Evolutionary conservation across 2,113 vertebrate genomes (phyloP).

Genomic region (Alaudala cheleensis): DNA sequence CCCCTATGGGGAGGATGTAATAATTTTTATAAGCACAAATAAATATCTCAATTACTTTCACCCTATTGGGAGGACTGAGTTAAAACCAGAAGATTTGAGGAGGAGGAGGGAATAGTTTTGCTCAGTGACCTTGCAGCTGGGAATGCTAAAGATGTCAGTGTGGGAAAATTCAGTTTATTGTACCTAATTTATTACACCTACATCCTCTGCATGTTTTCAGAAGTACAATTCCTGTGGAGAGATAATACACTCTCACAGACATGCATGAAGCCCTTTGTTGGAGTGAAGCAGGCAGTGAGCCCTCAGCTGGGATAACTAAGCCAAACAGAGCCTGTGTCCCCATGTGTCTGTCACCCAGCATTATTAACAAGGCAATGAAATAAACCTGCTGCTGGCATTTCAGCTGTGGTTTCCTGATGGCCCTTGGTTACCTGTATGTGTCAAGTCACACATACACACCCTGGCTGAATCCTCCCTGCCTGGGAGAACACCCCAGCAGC

Average conservation of each 20-base stretch:
- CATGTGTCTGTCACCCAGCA: accelerated
- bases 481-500: background rate
- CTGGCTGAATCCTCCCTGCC: background rate
- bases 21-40: background rate
- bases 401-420: background rate
- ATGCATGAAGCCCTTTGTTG: background rate
- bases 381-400: background rate
- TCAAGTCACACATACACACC: background rate
- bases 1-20: background rate
- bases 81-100: background rate
- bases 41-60: background rate
- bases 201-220: background rate
- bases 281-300: background rate
- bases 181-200: background rate
- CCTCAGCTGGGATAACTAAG: background rate
- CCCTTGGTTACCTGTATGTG: background rate
- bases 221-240: background rate
- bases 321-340: background rate
- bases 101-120: background rate
- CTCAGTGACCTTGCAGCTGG: background rate
- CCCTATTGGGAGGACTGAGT: background rate
- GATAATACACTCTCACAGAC: background rate
- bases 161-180: background rate
- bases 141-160: background rate
- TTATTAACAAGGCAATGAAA: background rate